Percentiles rank a stretch among this genome's conserved stretches.
Conservation (phyloP, 1,140 invertebrate genomes). For the Forficula auricularia region DNA sequence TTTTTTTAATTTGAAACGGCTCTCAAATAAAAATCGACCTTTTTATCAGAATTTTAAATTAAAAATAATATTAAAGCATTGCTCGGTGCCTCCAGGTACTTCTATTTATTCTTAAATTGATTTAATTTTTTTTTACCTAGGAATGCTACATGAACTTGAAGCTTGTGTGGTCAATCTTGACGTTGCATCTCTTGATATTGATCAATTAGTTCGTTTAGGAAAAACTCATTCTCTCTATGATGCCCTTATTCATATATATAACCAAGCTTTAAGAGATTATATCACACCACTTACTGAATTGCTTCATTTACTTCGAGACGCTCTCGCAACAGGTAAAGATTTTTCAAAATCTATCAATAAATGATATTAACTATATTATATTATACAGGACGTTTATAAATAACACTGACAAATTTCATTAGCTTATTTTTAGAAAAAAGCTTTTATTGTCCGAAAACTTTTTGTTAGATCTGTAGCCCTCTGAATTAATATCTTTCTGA, state of each 20-base stretch:
- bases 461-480: too few relatives aligned
- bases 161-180: slow-evolving; percentile 64
- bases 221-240: slow-evolving; percentile 62
- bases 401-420: too few relatives aligned
- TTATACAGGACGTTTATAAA: too few relatives aligned
- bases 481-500: too few relatives aligned
- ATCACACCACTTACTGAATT: slow-evolving; percentile 66
- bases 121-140: slow-evolving; percentile 5
- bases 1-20: too few relatives aligned
- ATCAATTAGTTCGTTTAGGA: slow-evolving; percentile 72
- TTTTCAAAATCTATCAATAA: slow-evolving; percentile 2
- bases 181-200: slow-evolving; percentile 70
- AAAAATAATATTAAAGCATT: background rate
- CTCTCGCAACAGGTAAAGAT: slow-evolving; percentile 20
- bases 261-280: slow-evolving; percentile 67
- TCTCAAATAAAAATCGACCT: too few relatives aligned
- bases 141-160: slow-evolving; percentile 37
- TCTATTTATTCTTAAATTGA: slow-evolving; percentile 2
- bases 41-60: too few relatives aligned
- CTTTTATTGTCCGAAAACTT: too few relatives aligned
- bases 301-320: slow-evolving; percentile 34
- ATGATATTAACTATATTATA: background rate
- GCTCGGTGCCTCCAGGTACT: background rate
- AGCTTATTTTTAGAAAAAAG: too few relatives aligned
- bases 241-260: slow-evolving; percentile 77